A percentile compares a stretch with the other conserved stretches of the same genome.
Conservation (phyloP, 1,140 invertebrate species). For the Streblospio benedicti region DNA sequence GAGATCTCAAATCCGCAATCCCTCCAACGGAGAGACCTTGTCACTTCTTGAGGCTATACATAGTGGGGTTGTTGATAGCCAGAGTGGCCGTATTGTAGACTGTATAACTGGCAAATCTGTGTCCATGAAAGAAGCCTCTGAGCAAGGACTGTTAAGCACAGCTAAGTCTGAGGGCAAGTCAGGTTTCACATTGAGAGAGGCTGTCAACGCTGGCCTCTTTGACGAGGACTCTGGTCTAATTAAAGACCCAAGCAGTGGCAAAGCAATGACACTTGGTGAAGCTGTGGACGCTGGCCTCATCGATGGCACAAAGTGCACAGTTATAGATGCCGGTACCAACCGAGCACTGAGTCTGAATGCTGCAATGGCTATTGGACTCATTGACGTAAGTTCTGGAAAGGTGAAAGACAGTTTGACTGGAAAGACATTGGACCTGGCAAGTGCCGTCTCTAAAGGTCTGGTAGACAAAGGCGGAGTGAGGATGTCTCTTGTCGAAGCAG, state of each 20-base stretch:
- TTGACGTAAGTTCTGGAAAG: too few species aligned
- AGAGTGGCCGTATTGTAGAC: conserved; percentile 61
- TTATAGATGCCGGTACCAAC: too few species aligned
- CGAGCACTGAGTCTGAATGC: too few species aligned
- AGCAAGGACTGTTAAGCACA: conserved; percentile 64
- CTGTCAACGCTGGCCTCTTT: conserved; percentile 59
- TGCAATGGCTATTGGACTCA: too few species aligned
- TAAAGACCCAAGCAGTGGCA: conserved; percentile 68
- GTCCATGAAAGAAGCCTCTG: conserved; percentile 64
- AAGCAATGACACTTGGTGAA: conserved; percentile 63
- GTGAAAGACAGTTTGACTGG: too few species aligned
- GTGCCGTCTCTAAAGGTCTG: conserved; percentile 30
- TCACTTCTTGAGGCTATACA: conserved; percentile 65
- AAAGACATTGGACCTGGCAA: background rate
- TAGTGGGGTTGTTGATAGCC: conserved; percentile 57
- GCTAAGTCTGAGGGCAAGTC: conserved; percentile 53
- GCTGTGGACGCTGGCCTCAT: conserved; percentile 67
- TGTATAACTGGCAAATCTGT: conserved; percentile 73
- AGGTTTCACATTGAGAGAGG: conserved; percentile 62
- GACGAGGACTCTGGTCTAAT: conserved; percentile 69
- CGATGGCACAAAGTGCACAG: too few species aligned
- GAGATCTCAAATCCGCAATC: background rate
- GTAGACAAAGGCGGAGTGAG: conserved; percentile 68
- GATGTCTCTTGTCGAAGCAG: conserved; percentile 57
- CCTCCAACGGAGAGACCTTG: conserved; percentile 43